A percentile compares a stretch with the other conserved stretches of the same genome.
These are phyloP conservation scores for Troides helena DNA, from an alignment of 2,888 invertebrate genomes.

Conservation along the genomic window DNA sequence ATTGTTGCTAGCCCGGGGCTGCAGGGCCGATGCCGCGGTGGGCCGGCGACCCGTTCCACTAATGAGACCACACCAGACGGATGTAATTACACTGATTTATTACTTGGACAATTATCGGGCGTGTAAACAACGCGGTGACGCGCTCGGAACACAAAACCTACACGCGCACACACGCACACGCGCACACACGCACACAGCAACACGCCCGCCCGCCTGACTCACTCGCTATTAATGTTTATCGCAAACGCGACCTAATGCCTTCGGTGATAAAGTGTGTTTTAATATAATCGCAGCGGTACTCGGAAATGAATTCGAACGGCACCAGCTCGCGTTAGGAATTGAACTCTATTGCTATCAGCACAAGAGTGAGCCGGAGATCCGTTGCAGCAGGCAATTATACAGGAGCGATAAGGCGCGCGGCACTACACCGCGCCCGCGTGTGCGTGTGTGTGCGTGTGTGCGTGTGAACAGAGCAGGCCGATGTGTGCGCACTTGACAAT, in stretches of 20 bases:
- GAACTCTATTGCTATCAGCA: neutral
- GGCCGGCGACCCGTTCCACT: no score
- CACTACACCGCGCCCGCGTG: constrained; percentile 55
- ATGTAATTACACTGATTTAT: no score
- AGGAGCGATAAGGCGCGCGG: constrained; percentile 36
- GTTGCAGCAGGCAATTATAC: constrained; percentile 8
- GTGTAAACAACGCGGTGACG: no score
- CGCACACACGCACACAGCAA: no score
- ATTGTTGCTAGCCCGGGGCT: no score
- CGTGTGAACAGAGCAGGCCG: no score
- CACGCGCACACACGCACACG: constrained; percentile 15
- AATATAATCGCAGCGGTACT: neutral
- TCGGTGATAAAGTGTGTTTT: constrained; percentile 34
- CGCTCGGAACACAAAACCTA: constrained; percentile 60
- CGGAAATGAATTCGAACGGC: constrained; percentile 13
- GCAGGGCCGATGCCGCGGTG: no score
- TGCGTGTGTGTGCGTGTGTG: no score
- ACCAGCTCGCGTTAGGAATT: neutral
- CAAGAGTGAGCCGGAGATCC: neutral
- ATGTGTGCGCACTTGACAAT: no score
- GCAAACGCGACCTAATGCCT: constrained; percentile 36
- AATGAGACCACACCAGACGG: no score
- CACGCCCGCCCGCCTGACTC: constrained; percentile 26
- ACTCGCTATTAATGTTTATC: constrained; percentile 11
- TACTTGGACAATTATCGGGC: no score